A percentile compares a stretch with the other conserved stretches of the same genome.
These are phyloP conservation scores for Phrynocephalus vlangalii DNA, from an alignment of 2,797 vertebrate species.

Conservation along the genomic window DNA sequence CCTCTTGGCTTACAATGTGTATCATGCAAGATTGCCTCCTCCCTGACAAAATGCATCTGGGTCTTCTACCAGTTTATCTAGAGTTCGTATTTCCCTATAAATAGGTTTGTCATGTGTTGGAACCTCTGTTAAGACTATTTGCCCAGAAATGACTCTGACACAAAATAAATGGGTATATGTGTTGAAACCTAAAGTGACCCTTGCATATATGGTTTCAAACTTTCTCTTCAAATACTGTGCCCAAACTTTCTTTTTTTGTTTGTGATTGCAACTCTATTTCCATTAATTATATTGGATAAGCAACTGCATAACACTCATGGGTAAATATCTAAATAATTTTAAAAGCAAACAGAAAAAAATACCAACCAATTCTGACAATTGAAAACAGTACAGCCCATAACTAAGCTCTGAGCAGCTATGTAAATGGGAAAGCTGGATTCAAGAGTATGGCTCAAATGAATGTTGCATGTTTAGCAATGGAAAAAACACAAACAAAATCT, in stretches of 20 bases:
- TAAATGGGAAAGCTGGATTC: slow-evolving; percentile 14
- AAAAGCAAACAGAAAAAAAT: background rate
- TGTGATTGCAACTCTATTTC: background rate
- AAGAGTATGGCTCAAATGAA: background rate
- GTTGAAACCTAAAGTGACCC: background rate
- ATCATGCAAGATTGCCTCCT: background rate
- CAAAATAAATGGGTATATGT: too few relatives aligned
- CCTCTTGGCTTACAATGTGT: background rate
- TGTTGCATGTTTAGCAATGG: background rate
- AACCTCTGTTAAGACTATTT: too few relatives aligned
- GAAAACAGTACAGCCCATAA: background rate
- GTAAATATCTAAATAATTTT: background rate
- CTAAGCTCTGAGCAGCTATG: background rate
- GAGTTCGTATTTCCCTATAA: too few relatives aligned
- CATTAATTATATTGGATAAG: slow-evolving; percentile 7
- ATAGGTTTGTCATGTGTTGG: too few relatives aligned
- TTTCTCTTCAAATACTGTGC: too few relatives aligned
- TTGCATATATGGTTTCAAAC: background rate
- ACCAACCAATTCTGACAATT: background rate
- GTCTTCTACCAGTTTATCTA: background rate
- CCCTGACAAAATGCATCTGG: background rate
- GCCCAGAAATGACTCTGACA: too few relatives aligned
- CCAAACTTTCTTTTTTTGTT: background rate
- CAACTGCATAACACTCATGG: background rate
- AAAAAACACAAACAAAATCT: background rate